Evolutionary conservation across 2,888 invertebrate species (phyloP).

Genomic region (Dermolepida albohirtum): DNA sequence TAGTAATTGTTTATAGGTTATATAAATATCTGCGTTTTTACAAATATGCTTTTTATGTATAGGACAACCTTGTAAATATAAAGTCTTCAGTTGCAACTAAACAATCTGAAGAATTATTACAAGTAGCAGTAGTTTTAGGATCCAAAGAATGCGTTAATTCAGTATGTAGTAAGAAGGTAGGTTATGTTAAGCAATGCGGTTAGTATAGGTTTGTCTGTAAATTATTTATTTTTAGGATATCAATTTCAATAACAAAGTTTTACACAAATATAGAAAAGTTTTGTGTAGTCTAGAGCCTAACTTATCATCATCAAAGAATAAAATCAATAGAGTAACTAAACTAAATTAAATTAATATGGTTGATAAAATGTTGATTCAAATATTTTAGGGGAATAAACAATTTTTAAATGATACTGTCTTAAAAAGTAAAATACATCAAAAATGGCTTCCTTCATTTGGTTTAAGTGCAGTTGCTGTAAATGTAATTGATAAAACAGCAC

Average conservation of each 20-base stretch:
- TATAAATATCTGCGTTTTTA: not conserved
- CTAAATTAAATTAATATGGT: not conserved
- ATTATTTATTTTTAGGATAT: constrained; percentile 11
- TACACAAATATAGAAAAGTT: constrained; percentile 30
- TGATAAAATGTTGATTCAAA: not conserved
- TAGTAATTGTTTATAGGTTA: constrained; percentile 20
- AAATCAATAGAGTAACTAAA: constrained; percentile 2
- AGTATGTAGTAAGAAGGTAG: not conserved
- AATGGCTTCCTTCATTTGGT: constrained; percentile 10
- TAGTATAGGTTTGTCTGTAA: not conserved
- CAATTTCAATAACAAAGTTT: constrained; percentile 3
- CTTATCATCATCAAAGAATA: constrained; percentile 15
- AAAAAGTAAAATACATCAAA: constrained; percentile 8
- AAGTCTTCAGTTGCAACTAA: constrained; percentile 3
- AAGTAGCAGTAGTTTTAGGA: not conserved
- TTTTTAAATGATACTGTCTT: not conserved
- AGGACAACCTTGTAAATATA: constrained; percentile 10
- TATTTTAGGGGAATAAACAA: constrained; percentile 11
- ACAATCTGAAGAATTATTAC: constrained; percentile 9
- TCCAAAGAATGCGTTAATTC: constrained; percentile 8
- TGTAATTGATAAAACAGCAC: constrained; percentile 50
- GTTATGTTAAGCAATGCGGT: not conserved
- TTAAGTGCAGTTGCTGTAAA: constrained; percentile 36
- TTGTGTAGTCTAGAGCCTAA: constrained; percentile 23
- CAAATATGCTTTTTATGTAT: not conserved